These are phyloP conservation scores for Onychomys leucogaster DNA, from an alignment of 2,797 vertebrate genomes.

Conservation along the genomic window DNA sequence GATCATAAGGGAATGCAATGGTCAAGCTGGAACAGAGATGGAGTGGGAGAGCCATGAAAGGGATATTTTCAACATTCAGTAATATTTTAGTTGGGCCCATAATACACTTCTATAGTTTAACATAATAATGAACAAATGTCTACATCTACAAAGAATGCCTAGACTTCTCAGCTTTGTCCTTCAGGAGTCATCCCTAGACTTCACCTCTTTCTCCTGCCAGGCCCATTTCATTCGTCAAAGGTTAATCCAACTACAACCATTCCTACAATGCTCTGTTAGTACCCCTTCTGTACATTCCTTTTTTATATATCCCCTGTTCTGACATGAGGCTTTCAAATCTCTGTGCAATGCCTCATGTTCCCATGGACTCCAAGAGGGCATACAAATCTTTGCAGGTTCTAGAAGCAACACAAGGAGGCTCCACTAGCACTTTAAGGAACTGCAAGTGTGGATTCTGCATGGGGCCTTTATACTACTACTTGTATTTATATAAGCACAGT, in stretches of 20 bases:
- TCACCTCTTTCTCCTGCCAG: not conserved
- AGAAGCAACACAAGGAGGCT: not conserved
- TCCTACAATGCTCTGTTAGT: not conserved
- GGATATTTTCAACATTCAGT: not conserved
- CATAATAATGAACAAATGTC: not conserved
- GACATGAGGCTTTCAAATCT: not conserved
- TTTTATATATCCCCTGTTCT: not conserved
- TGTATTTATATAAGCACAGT: too few relatives aligned
- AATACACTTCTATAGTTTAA: too few relatives aligned
- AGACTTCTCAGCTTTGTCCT: not conserved
- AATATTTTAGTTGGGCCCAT: not conserved
- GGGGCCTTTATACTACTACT: not conserved
- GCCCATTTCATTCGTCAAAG: not conserved
- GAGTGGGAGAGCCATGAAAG: too few relatives aligned
- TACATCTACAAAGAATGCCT: not conserved
- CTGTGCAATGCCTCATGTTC: not conserved
- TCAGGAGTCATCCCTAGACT: not conserved
- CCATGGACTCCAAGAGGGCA: not conserved
- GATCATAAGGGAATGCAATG: too few relatives aligned
- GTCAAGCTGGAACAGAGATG: too few relatives aligned
- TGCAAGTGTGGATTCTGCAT: not conserved
- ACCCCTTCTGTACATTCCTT: not conserved
- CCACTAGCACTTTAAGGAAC: not conserved
- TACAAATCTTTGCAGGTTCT: not conserved
- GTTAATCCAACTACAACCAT: not conserved